Evolutionary conservation across 1,140 invertebrate genomes (phyloP).

Genomic region (Mesaphorura yosii): DNA sequence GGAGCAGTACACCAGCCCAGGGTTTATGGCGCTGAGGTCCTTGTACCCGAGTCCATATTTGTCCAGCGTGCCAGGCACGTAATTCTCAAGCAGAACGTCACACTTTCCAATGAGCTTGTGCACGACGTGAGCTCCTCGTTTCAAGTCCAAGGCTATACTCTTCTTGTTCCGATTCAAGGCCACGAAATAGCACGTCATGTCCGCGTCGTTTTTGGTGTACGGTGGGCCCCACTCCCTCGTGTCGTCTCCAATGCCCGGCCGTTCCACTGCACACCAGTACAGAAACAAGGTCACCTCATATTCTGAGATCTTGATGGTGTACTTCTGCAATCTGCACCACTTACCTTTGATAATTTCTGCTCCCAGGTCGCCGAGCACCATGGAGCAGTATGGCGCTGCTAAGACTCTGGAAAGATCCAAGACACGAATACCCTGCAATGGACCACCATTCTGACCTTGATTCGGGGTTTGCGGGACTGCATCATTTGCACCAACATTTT

Average conservation of each 20-base stretch:
- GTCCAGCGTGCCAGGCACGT: slow-evolving; percentile 76
- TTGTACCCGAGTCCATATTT: slow-evolving; percentile 68
- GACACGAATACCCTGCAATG: slow-evolving; percentile 54
- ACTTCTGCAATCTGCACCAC: slow-evolving; percentile 3
- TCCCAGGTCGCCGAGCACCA: slow-evolving; percentile 85
- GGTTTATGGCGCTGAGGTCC: slow-evolving; percentile 54
- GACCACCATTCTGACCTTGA: slow-evolving; percentile 31
- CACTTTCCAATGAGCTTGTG: slow-evolving; percentile 57
- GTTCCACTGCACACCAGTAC: slow-evolving; percentile 46
- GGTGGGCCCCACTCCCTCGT: slow-evolving; percentile 86
- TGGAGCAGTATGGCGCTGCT: slow-evolving; percentile 78
- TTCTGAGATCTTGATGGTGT: background rate
- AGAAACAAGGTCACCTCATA: slow-evolving; percentile 8
- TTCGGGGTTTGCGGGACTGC: no score
- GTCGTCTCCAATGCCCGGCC: slow-evolving; percentile 72
- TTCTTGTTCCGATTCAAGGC: slow-evolving; percentile 90
- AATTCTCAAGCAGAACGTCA: slow-evolving; percentile 91
- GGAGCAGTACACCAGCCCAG: slow-evolving; percentile 82
- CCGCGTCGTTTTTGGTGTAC: slow-evolving; percentile 48
- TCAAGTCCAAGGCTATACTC: slow-evolving; percentile 79
- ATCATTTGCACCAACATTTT: no score
- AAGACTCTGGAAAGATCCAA: slow-evolving; percentile 74
- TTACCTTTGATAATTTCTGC: slow-evolving; percentile 77
- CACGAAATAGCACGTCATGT: slow-evolving; percentile 74
- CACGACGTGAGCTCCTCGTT: slow-evolving; percentile 62